Conservation (phyloP, 1,140 invertebrate species). For the Formica selysi region DNA sequence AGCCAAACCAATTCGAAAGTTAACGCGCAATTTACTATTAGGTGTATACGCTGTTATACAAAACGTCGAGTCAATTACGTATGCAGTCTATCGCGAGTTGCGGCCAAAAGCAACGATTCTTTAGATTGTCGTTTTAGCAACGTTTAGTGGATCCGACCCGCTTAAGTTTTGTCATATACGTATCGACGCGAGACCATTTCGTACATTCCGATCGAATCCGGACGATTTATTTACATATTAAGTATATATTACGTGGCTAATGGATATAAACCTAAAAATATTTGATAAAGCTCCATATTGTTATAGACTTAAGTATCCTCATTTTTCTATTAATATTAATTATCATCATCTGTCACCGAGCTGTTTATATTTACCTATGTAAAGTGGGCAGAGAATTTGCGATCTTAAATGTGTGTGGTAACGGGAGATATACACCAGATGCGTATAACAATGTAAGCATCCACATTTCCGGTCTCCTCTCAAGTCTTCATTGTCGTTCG, state of each 20-base stretch:
- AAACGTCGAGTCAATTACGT: slow-evolving; percentile 39
- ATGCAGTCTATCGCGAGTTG: slow-evolving; percentile 19
- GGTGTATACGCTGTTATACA: slow-evolving; percentile 47
- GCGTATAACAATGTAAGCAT: background rate
- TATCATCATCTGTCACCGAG: background rate
- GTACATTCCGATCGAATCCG: background rate
- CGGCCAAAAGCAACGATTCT: slow-evolving; percentile 1
- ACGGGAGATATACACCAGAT: background rate
- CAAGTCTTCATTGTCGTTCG: background rate
- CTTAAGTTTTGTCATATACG: background rate
- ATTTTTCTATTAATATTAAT: slow-evolving; percentile 10
- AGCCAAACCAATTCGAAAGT: slow-evolving; percentile 53
- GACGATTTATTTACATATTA: background rate
- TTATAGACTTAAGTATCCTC: background rate
- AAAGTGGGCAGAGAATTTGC: background rate
- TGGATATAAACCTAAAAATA: background rate
- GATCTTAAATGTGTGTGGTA: background rate
- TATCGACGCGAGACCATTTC: background rate
- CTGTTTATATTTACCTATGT: background rate
- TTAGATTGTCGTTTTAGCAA: background rate
- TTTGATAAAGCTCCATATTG: background rate
- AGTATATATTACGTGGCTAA: background rate
- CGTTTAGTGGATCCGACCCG: background rate
- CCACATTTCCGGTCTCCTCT: background rate
- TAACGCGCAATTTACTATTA: slow-evolving; percentile 57